These are phyloP conservation scores for Leptopilina drosophilae DNA, from an alignment of 2,888 invertebrate species.

Conservation along the genomic window DNA sequence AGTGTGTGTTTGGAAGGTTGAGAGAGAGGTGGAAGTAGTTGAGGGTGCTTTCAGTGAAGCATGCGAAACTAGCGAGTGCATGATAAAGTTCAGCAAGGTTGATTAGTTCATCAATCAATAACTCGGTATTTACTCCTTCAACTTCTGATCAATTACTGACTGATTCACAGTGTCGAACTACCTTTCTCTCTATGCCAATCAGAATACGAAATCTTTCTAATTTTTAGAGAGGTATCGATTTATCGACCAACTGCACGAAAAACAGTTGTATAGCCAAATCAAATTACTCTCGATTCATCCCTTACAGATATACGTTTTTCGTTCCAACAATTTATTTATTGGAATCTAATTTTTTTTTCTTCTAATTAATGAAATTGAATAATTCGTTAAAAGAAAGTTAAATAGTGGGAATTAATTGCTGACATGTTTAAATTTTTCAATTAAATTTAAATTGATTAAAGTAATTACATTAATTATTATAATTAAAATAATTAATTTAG, in stretches of 20 bases:
- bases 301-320: no score
- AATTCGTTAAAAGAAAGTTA: no score
- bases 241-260: not conserved
- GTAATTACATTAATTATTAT: no score
- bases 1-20: slow-evolving; percentile 11
- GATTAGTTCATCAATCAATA: slow-evolving; percentile 75
- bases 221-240: slow-evolving; percentile 59
- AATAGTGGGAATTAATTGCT: no score
- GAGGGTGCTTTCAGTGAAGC: slow-evolving; percentile 27
- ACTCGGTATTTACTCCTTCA: slow-evolving; percentile 71
- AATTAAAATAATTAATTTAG: no score
- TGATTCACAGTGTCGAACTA: slow-evolving; percentile 62
- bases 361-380: no score
- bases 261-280: not conserved
- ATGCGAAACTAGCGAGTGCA: slow-evolving; percentile 30
- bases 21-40: not conserved
- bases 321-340: no score
- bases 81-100: slow-evolving; percentile 61
- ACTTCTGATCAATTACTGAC: slow-evolving; percentile 72
- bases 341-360: no score
- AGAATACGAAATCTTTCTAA: slow-evolving; percentile 54
- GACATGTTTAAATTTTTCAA: no score
- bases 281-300: no score
- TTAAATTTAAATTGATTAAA: no score
- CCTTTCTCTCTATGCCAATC: slow-evolving; percentile 47